Base-by-base conservation (phyloP, 2,797 vertebrate species). In the Lacerta agilis region DNA sequence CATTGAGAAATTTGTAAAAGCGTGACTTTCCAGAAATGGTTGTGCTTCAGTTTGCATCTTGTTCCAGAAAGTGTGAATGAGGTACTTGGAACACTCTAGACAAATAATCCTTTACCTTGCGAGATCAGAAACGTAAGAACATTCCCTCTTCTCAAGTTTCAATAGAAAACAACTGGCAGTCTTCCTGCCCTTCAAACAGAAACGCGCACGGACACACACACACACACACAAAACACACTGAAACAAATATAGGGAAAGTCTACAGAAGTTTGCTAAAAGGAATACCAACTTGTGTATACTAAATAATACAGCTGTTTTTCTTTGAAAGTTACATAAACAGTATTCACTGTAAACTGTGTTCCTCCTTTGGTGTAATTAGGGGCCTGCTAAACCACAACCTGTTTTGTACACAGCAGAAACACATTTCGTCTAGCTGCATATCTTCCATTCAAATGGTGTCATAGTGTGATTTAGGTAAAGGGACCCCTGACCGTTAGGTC, bases 351-450 rank as follows among this genome's bases (percentile, higher is more conserved):
- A 76, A 85, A 91, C 86, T 92, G 84, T 86, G 85, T 86, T 86
- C 76, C 83, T 71, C 27, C 79, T 90, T 80, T 66, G 83, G 45
- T 43, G 45, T 82, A 71, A 72, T 92, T 86, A 61, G 41, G 91
- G 76, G 49, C 49, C 75, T 94, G 89, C 90, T 10, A 86, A 85
- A 8, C 1, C 29, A 87, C 9, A 1, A 33, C 41, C 41, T 89
- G 11, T 90, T 92, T 89, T 94, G 80, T 85, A 77, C 69, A 90
- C 41, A 85, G 43, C 75, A 87, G 45, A 25, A 89, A 86, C 5
- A 76, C 27, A 43, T n/a, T 88, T 86, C 36, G 5, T 0, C 58
- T 84, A 81, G 4, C 13, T 80, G 6, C 38, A 80, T 79, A 79
- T 23, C 23, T 49, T 45, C 66, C n/a, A 64, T 64, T 79, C 18